These are phyloP conservation scores for Lophochroa leadbeateri DNA, from an alignment of 2,113 vertebrate genomes.

Conservation along the genomic window DNA sequence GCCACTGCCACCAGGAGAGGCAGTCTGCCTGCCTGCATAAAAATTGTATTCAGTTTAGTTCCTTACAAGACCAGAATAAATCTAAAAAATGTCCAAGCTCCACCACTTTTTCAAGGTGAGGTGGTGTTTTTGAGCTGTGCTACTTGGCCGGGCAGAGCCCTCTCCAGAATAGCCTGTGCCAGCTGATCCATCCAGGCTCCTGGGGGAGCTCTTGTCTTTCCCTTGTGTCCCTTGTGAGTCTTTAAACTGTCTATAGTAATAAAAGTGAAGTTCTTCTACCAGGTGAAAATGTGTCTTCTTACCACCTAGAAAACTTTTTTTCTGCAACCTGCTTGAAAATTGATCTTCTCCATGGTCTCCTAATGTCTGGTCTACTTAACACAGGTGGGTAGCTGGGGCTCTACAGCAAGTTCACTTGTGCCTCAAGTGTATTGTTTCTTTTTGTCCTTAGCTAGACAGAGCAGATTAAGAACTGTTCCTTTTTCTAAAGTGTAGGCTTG, in stretches of 20 bases:
- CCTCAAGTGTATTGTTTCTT: neutral
- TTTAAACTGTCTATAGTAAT: neutral
- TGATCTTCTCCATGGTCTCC: neutral
- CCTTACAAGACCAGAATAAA: neutral
- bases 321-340: neutral
- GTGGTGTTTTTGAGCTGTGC: neutral
- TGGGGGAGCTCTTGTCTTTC: neutral
- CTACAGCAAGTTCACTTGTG: rapidly evolving
- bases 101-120: neutral
- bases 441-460: neutral
- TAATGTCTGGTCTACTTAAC: neutral
- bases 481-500: neutral
- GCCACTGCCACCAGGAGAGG: neutral
- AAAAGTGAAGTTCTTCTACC: neutral
- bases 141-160: neutral
- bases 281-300: neutral
- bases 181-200: neutral
- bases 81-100: neutral
- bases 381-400: neutral
- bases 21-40: neutral
- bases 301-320: neutral
- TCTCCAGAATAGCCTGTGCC: neutral
- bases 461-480: neutral
- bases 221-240: neutral
- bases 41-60: rapidly evolving